Evolutionary conservation across 1,140 invertebrate genomes (phyloP), one percentile per base, ranked within the genome.

Genomic region (Acromyrmex echinatior): DNA sequence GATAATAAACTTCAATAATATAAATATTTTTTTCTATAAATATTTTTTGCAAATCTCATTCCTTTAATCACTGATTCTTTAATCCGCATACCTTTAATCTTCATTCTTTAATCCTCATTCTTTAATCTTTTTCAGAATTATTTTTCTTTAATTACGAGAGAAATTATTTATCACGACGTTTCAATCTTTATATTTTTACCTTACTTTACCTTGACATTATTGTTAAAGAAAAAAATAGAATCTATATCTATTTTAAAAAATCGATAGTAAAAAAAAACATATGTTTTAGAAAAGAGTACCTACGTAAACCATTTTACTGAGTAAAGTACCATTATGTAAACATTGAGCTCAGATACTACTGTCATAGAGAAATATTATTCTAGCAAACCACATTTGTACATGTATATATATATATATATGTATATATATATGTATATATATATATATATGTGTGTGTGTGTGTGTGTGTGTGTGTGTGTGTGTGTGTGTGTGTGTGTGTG

Each of bases 351-450:
- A 56, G 63, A 5, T 70, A 70, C 28, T 35, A 45, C 28, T 45
- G 25, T 66, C n/a, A 16, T 68, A 56, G n/a, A 78, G 25, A 65
- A 65, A 80, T 39, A 68, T 79, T 80, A 68, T 80, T 80, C 9
- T 25, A 80, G 18, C 28, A 66, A 80, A 39, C 63, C 28, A 53
- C n/a, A 28, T 53, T 18, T 16, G 16, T 65, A 63, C 31, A 31
- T 31, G 31, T 65, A 25, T 25, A 28, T 71, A 70, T 28, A 9
- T 65, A 49, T 63, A 31, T 51, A 51, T 65, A 39, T 56, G 14
- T 21, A 21, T 21, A 0, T 21, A 21, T 21, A 21, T 21, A 21
- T 77, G 21, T 31, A 0, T 31, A 0, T 31, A 0, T 31, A 0
- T 31, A 3, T 31, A 0, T 31, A 0, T 4, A 0, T 4, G 4